phyloP scores from a whole-genome alignment of 1,140 invertebrate species.

The Polypedilum pembai region DNA sequence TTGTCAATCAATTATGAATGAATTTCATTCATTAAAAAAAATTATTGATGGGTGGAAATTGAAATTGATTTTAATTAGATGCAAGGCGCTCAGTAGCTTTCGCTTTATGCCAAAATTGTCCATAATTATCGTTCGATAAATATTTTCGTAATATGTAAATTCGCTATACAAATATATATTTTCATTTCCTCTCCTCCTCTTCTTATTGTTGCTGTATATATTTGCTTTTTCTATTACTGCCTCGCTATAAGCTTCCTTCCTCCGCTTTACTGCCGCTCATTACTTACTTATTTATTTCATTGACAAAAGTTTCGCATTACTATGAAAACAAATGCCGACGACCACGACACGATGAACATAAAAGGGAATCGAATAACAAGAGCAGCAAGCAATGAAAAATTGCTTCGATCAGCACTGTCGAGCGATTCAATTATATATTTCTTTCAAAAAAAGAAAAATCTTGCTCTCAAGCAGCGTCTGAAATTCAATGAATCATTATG shows the following conservation, averaged over 20 bases:
- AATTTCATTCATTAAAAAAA: too few species aligned
- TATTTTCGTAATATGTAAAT: too few species aligned
- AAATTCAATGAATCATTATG: conserved; percentile 3
- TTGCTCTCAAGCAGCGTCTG: neutral
- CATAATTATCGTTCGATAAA: too few species aligned
- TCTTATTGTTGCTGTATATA: neutral
- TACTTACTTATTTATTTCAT: neutral
- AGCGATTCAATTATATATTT: neutral
- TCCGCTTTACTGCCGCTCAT: neutral
- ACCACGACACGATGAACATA: neutral
- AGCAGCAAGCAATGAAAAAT: neutral
- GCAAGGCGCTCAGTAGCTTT: too few species aligned
- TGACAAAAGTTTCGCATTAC: conserved; percentile 17
- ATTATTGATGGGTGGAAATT: too few species aligned
- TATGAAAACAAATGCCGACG: conserved; percentile 1
- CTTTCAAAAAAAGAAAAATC: neutral
- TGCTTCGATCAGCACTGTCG: neutral
- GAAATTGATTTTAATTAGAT: too few species aligned
- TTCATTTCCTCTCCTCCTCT: neutral
- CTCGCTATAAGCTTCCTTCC: neutral
- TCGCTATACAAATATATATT: neutral
- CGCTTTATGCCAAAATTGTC: too few species aligned
- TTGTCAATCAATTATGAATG: too few species aligned
- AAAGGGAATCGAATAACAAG: conserved; percentile 11
- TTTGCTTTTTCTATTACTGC: too few species aligned